Conservation (phyloP, 1,140 invertebrate species). For the Oreohelix idahoensis region DNA sequence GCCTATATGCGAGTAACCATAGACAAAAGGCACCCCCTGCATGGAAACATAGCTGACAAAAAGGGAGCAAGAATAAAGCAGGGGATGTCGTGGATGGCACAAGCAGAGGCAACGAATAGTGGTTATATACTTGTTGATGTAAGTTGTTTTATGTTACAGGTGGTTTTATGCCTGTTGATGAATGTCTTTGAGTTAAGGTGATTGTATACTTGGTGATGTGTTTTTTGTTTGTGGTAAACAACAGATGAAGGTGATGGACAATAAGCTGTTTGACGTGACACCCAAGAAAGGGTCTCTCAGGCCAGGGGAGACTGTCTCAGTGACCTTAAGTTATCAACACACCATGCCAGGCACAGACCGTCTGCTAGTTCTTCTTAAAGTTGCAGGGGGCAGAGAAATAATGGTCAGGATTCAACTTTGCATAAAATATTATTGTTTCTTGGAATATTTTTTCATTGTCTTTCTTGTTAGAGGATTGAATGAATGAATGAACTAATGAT, state of each 20-base stretch:
- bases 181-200: neutral
- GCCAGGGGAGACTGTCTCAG: constrained; percentile 65
- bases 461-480: no score
- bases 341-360: constrained; percentile 70
- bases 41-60: no score
- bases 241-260: constrained; percentile 74
- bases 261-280: constrained; percentile 70
- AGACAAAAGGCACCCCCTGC: no score
- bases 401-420: constrained; percentile 58
- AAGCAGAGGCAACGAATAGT: no score
- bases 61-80: no score
- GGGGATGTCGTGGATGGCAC: no score
- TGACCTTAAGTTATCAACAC: constrained; percentile 71
- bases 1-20: no score
- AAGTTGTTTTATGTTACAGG: constrained; percentile 56
- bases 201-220: neutral
- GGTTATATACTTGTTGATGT: no score
- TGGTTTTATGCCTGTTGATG: neutral
- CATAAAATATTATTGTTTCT: no score
- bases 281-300: constrained; percentile 68
- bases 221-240: constrained; percentile 34
- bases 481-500: no score
- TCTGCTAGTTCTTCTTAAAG: constrained; percentile 72
- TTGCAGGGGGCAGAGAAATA: constrained; percentile 70
- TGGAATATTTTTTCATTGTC: no score